Evolutionary conservation across 2,888 invertebrate species (phyloP).

Genomic region (Stenurella melanura): DNA sequence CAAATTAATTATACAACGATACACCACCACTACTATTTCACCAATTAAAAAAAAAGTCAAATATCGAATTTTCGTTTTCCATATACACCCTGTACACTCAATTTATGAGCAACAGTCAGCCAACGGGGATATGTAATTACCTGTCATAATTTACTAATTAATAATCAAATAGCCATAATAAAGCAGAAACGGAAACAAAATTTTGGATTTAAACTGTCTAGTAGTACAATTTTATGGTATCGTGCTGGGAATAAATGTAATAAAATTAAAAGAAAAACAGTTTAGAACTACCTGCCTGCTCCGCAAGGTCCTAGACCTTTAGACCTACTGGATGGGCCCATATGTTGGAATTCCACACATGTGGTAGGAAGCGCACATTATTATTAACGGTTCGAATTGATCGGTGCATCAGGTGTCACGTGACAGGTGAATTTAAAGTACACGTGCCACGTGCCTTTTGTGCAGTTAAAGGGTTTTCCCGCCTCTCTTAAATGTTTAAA

Average conservation of each 20-base stretch:
- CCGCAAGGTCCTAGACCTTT: slow-evolving; percentile 45
- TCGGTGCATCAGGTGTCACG: slow-evolving; percentile 66
- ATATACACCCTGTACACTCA: not conserved
- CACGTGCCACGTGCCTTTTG: slow-evolving; percentile 61
- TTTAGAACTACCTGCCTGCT: slow-evolving; percentile 43
- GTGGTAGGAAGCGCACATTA: slow-evolving; percentile 50
- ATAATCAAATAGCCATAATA: not conserved
- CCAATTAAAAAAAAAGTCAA: no score
- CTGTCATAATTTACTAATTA: slow-evolving; percentile 19
- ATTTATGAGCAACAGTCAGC: not conserved
- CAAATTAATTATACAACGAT: no score
- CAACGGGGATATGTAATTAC: slow-evolving; percentile 1
- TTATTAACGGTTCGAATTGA: slow-evolving; percentile 64
- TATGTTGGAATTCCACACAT: slow-evolving; percentile 54
- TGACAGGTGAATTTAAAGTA: slow-evolving; percentile 68
- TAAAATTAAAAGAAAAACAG: slow-evolving; percentile 32
- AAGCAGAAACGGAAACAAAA: not conserved
- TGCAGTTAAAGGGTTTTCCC: slow-evolving; percentile 52
- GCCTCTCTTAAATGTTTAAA: slow-evolving; percentile 39
- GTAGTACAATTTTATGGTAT: not conserved
- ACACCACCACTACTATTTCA: no score
- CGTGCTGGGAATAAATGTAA: slow-evolving; percentile 5
- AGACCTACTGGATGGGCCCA: slow-evolving; percentile 56
- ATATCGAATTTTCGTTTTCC: no score
- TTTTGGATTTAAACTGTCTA: not conserved